Percentiles rank a stretch among this genome's conserved stretches.
Evolutionary conservation across 2,888 invertebrate species (phyloP).

Genomic region (Acholoe squamosa): DNA sequence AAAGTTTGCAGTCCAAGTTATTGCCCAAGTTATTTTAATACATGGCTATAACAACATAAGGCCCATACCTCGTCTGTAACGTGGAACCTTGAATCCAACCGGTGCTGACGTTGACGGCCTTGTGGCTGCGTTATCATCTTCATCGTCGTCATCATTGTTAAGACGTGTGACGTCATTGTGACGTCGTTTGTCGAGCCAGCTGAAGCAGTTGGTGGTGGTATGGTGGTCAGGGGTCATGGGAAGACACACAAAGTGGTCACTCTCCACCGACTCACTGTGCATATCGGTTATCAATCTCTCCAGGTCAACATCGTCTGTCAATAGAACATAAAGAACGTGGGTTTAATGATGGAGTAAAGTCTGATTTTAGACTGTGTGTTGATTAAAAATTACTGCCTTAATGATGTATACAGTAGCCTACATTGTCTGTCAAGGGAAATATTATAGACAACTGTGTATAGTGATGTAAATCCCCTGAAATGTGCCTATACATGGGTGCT

Average conservation of each 20-base stretch:
- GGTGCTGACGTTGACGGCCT: conserved; percentile 9
- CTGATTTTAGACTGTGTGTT: too few relatives aligned
- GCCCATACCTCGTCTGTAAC: neutral
- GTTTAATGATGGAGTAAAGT: too few relatives aligned
- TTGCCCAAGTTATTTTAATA: too few relatives aligned
- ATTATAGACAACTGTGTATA: too few relatives aligned
- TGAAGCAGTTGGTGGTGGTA: conserved; percentile 42
- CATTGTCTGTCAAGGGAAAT: too few relatives aligned
- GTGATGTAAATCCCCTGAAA: too few relatives aligned
- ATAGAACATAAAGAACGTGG: neutral
- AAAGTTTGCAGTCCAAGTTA: too few relatives aligned
- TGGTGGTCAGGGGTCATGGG: conserved; percentile 35
- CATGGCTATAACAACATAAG: neutral
- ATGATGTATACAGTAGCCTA: too few relatives aligned
- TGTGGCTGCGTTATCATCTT: neutral
- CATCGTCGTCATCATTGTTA: neutral
- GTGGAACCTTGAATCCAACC: neutral
- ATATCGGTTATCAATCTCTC: conserved; percentile 5
- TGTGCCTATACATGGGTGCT: too few relatives aligned
- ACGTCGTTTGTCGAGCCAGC: conserved; percentile 40
- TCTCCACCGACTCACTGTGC: neutral
- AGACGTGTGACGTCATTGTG: neutral
- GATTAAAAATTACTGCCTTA: too few relatives aligned
- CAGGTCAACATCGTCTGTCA: conserved; percentile 52
- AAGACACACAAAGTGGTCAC: neutral